Conservation (phyloP, 2,888 invertebrate species). For the Plagodis pulveraria region DNA sequence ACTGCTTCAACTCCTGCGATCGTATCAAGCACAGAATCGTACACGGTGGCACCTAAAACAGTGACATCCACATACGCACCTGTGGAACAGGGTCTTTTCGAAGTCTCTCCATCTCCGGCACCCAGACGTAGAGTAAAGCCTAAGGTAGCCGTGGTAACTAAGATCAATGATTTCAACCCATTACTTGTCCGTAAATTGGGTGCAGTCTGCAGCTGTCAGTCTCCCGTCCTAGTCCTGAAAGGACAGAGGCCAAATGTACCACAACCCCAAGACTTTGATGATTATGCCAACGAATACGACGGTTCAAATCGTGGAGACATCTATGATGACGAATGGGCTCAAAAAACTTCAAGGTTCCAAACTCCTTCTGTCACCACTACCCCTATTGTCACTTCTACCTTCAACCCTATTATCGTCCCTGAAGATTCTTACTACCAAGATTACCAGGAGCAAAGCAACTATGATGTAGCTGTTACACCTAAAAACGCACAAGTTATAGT, state of each 20-base stretch:
- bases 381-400: constrained; percentile 67
- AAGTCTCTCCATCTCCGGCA: constrained; percentile 62
- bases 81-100: constrained; percentile 66
- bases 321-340: constrained; percentile 53
- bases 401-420: constrained; percentile 79
- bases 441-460: constrained; percentile 60
- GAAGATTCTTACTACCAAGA: constrained; percentile 80
- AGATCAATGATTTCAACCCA: constrained; percentile 90
- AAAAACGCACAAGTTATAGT: constrained; percentile 56
- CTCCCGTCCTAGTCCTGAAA: constrained; percentile 81
- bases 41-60: constrained; percentile 48
- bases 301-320: constrained; percentile 63
- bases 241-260: constrained; percentile 70
- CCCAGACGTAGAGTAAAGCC: constrained; percentile 70
- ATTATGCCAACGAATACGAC: constrained; percentile 61
- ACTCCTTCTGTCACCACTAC: constrained; percentile 53
- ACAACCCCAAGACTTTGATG: constrained; percentile 55
- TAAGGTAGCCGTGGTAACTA: constrained; percentile 86
- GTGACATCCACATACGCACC: constrained; percentile 66
- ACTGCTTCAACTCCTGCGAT: constrained; percentile 62
- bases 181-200: constrained; percentile 88
- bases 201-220: constrained; percentile 89
- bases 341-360: constrained; percentile 54
- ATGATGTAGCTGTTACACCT: constrained; percentile 58
- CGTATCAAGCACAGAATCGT: constrained; percentile 55